phyloP scores from a whole-genome alignment of 2,888 invertebrate species.

The Eilema griseolum region DNA sequence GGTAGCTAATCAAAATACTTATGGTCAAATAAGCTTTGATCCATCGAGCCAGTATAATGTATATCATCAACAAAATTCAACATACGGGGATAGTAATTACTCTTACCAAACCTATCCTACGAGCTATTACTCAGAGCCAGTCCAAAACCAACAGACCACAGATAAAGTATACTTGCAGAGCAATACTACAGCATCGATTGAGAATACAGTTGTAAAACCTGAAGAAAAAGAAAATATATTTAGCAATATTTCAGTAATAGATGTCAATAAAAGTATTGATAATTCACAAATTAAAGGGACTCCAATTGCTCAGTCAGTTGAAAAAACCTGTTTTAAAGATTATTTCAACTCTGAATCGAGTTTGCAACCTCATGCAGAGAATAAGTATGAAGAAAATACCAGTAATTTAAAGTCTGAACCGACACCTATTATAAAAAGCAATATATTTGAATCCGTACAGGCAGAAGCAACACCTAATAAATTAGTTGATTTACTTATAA shows the following conservation, averaged over 20 bases:
- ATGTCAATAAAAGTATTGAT: not conserved
- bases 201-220: not conserved
- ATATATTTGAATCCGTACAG: not conserved
- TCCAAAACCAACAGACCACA: not conserved
- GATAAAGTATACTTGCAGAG: constrained; percentile 6
- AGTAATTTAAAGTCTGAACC: constrained; percentile 2
- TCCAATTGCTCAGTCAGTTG: not conserved
- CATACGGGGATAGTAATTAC: not conserved
- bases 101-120: constrained; percentile 11
- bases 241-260: not conserved
- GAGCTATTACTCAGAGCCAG: not conserved
- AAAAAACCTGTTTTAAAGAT: not conserved
- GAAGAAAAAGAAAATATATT: not conserved
- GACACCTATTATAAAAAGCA: not conserved
- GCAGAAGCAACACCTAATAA: not conserved
- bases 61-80: constrained; percentile 39
- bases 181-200: not conserved
- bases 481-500: not conserved
- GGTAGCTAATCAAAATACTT: constrained; percentile 31
- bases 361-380: not conserved
- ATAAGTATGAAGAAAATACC: not conserved
- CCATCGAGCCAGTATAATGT: constrained; percentile 39
- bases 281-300: not conserved
- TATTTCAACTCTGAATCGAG: not conserved
- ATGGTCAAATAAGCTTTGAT: constrained; percentile 39